Base-by-base conservation (phyloP, 2,888 invertebrate genomes). In the Gymnosoma rotundatum region DNA sequence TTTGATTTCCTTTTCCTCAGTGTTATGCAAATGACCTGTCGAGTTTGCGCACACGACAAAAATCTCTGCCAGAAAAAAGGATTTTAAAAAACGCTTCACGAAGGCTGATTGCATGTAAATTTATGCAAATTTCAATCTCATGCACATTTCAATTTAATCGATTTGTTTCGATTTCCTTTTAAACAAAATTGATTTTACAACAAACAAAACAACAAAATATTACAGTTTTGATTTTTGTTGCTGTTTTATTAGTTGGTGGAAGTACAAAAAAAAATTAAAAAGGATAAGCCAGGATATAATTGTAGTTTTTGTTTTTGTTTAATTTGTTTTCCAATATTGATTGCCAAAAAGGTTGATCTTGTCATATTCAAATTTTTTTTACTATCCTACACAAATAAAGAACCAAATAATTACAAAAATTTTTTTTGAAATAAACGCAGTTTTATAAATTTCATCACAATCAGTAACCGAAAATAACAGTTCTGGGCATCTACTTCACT, bases 11-110 rank as follows among this genome's bases (percentile, higher is more conserved):
- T 66, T 88, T 88, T 69, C 73, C 86, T 74, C 86, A 88, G 89
- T 91, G 90, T 91, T 90, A 90, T 90, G 90, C 91, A 88, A 90
- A 90, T 91, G 87, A 91, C 91, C 91, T 90, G 90, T 86, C 83
- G 86, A 83, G 83, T 79, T 69, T 84, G 85, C 87, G 84, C 85
- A 83, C 82, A 82, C 85, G 78, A 85, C 79, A 80, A 73, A 72
- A 66, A 38, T 67, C 48, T 78, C 36, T 54, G 58, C 74, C 81
- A 32, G 8, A 5, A n/a, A 60, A 67, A 83, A 58, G 48, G 75
- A 72, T 80, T 70, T 70, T 36, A 50, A 32, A 32, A 32, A 67
- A 50, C n/a, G 50, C 14, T 42, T 61, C 42, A 45, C 69, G 61
- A 64, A 72, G 66, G 70, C 74, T 16, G 61, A 60, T 75, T 61